phyloP scores from a whole-genome alignment of 2,888 invertebrate species.

The Ganaspis brasiliensis region DNA sequence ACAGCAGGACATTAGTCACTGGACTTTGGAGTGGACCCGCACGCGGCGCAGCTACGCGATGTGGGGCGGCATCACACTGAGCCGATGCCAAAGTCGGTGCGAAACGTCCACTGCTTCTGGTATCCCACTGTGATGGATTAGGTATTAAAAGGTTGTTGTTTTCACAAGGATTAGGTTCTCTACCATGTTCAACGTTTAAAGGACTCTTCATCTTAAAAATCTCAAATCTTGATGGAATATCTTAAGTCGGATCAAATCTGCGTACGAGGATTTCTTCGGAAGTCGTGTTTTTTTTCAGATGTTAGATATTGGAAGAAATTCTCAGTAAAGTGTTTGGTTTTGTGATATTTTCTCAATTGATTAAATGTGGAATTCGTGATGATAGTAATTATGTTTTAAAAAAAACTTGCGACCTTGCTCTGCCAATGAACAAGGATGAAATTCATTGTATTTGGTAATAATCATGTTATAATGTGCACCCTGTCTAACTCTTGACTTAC shows the following conservation, averaged over 20 bases:
- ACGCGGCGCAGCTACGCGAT: conserved; percentile 1
- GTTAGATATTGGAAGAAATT: neutral
- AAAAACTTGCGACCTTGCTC: neutral
- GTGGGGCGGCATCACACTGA: neutral
- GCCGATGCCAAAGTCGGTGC: conserved; percentile 12
- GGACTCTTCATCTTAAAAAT: conserved; percentile 9
- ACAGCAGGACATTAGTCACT: conserved; percentile 64
- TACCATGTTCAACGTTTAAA: conserved; percentile 35
- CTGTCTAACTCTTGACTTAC: conserved; percentile 37
- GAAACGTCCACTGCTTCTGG: conserved; percentile 49
- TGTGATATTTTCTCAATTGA: no score
- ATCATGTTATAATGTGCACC: conserved; percentile 10
- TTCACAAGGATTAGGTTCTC: conserved; percentile 75
- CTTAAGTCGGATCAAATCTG: conserved; percentile 32
- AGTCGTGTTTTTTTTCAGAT: conserved; percentile 61
- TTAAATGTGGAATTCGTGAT: no score
- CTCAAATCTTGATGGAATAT: conserved; percentile 19
- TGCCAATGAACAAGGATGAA: conserved; percentile 8
- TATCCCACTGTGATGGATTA: conserved; percentile 71
- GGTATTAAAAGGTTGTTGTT: conserved; percentile 78
- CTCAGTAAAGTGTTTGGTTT: conserved; percentile 7
- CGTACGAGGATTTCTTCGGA: conserved; percentile 46
- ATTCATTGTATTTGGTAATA: conserved; percentile 34
- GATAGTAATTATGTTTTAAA: neutral
- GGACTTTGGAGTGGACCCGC: neutral